Evolutionary conservation across 53 echinoderm and acorn worm genomes (phyloP).

Genomic region (Glandiceps talaboti): DNA sequence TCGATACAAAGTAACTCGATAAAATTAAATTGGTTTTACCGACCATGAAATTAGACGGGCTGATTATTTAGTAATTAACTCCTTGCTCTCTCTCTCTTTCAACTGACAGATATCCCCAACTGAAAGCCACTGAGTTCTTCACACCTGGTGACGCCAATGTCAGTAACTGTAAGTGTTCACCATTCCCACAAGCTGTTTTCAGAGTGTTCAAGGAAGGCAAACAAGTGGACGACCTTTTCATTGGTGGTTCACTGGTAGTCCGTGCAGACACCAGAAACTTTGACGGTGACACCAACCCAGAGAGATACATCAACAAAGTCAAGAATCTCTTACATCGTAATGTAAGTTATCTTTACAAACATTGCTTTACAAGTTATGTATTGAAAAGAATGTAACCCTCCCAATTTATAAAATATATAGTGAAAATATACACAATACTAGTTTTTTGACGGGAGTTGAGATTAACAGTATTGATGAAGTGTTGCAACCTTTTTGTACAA

Average conservation of each 20-base stretch:
- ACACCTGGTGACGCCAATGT: not conserved
- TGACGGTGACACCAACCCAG: not conserved
- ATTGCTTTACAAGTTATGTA: too few relatives aligned
- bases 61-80: too few relatives aligned
- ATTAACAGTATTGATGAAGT: too few relatives aligned
- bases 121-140: not conserved
- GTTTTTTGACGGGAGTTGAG: too few relatives aligned
- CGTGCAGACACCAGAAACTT: not conserved
- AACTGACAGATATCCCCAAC: not conserved
- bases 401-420: too few relatives aligned
- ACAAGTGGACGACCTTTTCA: not conserved
- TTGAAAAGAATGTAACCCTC: too few relatives aligned
- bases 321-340: not conserved
- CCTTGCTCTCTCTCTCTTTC: too few relatives aligned
- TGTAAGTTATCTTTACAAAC: not conserved
- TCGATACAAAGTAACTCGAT: too few relatives aligned
- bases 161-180: not conserved
- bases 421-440: too few relatives aligned
- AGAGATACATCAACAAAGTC: not conserved
- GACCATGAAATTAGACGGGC: too few relatives aligned
- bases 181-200: not conserved
- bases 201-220: not conserved
- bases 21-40: too few relatives aligned
- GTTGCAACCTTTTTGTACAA: too few relatives aligned
- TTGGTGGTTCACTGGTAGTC: not conserved